phyloP scores from a whole-genome alignment of 2,797 vertebrate genomes.

The Peromyscus melanophrys region DNA sequence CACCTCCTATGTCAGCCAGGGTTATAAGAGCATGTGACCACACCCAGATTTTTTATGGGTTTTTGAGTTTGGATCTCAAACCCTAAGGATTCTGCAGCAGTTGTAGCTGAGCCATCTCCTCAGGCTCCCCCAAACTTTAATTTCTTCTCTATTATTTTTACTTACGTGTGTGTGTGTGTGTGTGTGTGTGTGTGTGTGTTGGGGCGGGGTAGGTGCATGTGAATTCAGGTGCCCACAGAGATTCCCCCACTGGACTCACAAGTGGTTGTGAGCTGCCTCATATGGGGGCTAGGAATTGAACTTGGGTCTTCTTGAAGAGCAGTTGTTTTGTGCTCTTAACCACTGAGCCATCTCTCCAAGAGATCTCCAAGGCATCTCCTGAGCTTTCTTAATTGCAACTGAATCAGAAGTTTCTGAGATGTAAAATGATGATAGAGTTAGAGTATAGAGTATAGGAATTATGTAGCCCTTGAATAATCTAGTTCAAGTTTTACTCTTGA shows the following conservation, averaged over 20 bases:
- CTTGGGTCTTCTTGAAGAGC: neutral
- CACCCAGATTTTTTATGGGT: neutral
- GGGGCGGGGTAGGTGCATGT: neutral
- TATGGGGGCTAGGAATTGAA: neutral
- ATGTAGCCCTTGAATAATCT: neutral
- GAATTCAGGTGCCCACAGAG: neutral
- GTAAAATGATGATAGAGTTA: neutral
- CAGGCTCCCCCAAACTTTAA: neutral
- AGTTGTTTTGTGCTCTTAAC: neutral
- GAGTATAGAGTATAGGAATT: neutral
- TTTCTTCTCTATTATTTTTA: neutral
- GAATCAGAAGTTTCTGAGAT: neutral
- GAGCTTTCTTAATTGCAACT: neutral
- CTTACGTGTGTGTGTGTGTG: neutral
- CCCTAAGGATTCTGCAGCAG: neutral
- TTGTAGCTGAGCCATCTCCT: neutral
- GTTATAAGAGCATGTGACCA: neutral
- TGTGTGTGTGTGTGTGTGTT: too few relatives aligned
- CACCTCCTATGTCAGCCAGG: neutral
- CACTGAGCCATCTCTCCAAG: neutral
- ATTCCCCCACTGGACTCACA: neutral
- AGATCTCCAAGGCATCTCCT: neutral
- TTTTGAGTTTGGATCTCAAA: neutral
- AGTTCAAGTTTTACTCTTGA: conserved; percentile 46
- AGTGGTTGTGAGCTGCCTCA: neutral